Percentiles rank a stretch among this genome's conserved stretches.
Conservation (phyloP, 2,113 vertebrate genomes). For the Nothoprocta perdicaria region DNA sequence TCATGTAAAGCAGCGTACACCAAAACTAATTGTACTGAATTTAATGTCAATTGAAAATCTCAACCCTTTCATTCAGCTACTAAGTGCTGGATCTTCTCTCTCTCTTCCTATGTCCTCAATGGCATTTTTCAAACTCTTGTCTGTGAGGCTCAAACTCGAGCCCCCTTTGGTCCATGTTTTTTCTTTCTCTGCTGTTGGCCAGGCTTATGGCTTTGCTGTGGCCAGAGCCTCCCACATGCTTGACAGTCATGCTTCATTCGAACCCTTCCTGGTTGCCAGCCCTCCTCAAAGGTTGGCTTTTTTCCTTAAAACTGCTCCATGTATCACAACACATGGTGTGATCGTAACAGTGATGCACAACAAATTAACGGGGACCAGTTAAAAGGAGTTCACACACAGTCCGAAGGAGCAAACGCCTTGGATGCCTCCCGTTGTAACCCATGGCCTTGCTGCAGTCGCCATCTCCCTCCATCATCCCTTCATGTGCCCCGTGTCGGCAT, state of each 20-base stretch:
- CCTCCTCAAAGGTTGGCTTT: not conserved
- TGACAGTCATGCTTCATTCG: not conserved
- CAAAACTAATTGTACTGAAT: constrained; percentile 52
- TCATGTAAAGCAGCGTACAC: not conserved
- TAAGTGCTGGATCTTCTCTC: not conserved
- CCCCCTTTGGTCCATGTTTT: not conserved
- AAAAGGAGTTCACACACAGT: not conserved
- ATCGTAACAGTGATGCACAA: fast-evolving
- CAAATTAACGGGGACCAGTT: not conserved
- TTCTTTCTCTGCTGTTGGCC: not conserved
- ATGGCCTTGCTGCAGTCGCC: not conserved
- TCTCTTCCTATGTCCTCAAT: not conserved
- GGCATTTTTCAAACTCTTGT: not conserved
- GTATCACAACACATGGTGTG: not conserved
- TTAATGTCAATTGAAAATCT: constrained; percentile 35
- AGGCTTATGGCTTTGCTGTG: not conserved
- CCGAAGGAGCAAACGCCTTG: not conserved
- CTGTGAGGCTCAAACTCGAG: not conserved
- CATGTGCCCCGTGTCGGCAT: not conserved
- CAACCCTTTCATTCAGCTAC: not conserved
- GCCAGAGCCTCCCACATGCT: not conserved
- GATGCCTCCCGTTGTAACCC: not conserved
- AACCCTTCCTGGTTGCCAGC: not conserved
- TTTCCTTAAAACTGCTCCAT: not conserved
- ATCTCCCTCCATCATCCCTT: not conserved